phyloP scores from a whole-genome alignment of 2,797 vertebrate species.

The Enteromius anoplus region DNA sequence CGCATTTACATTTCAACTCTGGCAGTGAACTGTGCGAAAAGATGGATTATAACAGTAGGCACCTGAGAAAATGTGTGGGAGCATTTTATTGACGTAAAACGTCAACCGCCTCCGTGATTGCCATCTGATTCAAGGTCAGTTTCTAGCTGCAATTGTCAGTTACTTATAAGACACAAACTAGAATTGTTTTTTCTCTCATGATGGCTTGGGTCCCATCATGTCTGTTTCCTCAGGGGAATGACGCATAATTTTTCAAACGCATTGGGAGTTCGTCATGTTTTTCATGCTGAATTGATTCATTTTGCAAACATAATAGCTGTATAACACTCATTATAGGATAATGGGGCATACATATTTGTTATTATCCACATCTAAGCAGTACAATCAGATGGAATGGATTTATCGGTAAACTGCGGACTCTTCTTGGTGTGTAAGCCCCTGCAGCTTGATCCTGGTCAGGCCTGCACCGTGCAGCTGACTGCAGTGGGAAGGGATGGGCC shows the following conservation, averaged over 20 bases:
- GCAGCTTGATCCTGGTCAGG: neutral
- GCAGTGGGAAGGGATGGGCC: slow-evolving; percentile 47
- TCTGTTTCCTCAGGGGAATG: slow-evolving; percentile 14
- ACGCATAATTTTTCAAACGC: slow-evolving; percentile 26
- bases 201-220: slow-evolving; percentile 3
- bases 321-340: neutral
- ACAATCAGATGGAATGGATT: neutral
- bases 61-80: slow-evolving; percentile 27
- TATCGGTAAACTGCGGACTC: neutral
- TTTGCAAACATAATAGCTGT: slow-evolving; percentile 4
- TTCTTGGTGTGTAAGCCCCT: slow-evolving; percentile 8
- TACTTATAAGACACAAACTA: slow-evolving; percentile 21
- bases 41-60: slow-evolving; percentile 3
- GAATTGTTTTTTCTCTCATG: neutral
- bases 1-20: slow-evolving; percentile 16
- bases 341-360: neutral
- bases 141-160: slow-evolving; percentile 15
- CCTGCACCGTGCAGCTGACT: slow-evolving; percentile 44
- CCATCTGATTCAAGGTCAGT: slow-evolving; percentile 20
- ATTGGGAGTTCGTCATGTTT: slow-evolving; percentile 9
- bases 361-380: neutral
- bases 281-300: slow-evolving; percentile 21
- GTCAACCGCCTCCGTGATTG: neutral
- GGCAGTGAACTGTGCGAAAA: neutral
- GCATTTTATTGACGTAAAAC: slow-evolving; percentile 3